These are phyloP conservation scores for Pteronotus mesoamericanus DNA, from an alignment of 2,797 vertebrate species.

Conservation along the genomic window DNA sequence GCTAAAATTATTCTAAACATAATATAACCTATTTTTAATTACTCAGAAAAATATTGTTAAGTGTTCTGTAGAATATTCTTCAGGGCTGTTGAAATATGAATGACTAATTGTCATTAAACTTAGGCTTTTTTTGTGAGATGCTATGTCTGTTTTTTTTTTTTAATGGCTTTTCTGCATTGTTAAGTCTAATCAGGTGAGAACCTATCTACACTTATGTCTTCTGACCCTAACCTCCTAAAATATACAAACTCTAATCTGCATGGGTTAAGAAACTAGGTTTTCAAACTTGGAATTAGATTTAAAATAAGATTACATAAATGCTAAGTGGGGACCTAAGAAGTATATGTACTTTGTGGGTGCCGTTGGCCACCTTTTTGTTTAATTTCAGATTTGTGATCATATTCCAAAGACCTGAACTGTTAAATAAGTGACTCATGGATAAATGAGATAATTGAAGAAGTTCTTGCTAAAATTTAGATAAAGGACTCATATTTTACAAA, in stretches of 20 bases:
- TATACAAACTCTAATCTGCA: not conserved
- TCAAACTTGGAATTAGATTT: not conserved
- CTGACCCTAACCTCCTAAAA: not conserved
- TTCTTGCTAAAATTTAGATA: not conserved
- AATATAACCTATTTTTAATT: not conserved
- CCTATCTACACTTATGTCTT: not conserved
- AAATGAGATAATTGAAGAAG: not conserved
- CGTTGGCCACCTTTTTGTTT: not conserved
- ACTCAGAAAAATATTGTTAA: not conserved
- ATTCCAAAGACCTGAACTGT: conserved; percentile 16
- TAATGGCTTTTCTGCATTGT: not conserved
- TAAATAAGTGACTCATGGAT: not conserved
- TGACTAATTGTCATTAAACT: not conserved
- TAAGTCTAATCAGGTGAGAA: not conserved
- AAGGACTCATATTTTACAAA: not conserved
- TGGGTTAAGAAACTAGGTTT: not conserved
- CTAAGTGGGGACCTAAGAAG: not conserved
- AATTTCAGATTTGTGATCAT: not conserved
- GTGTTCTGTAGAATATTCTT: not conserved
- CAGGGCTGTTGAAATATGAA: not conserved
- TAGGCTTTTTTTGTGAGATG: not conserved
- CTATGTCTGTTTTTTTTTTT: not conserved
- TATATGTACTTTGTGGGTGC: not conserved
- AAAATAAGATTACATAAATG: not conserved
- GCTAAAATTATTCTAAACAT: not conserved